A percentile compares a stretch with the other conserved stretches of the same genome.
phyloP scores from a whole-genome alignment of 2,797 vertebrate genomes.

The Bufotes viridis region DNA sequence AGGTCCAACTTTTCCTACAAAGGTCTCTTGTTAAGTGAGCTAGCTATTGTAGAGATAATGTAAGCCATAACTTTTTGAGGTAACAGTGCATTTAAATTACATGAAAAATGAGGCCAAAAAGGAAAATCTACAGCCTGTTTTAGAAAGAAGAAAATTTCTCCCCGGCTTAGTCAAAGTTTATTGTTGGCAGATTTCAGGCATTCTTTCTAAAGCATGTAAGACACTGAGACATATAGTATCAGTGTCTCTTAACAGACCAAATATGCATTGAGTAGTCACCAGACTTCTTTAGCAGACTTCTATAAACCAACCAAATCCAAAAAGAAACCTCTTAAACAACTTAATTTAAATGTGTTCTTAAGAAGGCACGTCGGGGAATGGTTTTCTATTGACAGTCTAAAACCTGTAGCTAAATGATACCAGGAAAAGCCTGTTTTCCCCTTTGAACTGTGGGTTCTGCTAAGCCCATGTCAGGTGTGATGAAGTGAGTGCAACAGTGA shows the following conservation, averaged over 20 bases:
- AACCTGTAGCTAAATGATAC: slow-evolving; percentile 63
- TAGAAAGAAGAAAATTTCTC: slow-evolving; percentile 33
- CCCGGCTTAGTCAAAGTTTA: slow-evolving; percentile 25
- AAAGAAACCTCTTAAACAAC: slow-evolving; percentile 61
- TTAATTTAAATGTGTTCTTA: slow-evolving; percentile 65
- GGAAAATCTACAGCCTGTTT: slow-evolving; percentile 32
- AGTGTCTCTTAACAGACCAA: slow-evolving; percentile 54
- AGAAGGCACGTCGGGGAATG: slow-evolving; percentile 53
- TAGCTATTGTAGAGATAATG: slow-evolving; percentile 57
- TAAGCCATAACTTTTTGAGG: slow-evolving; percentile 62
- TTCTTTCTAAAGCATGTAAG: slow-evolving; percentile 59
- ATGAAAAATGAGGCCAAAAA: slow-evolving; percentile 60
- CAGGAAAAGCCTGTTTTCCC: slow-evolving; percentile 56
- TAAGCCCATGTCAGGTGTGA: slow-evolving; percentile 66
- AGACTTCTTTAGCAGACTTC: slow-evolving; percentile 60
- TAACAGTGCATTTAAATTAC: slow-evolving; percentile 46
- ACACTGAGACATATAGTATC: slow-evolving; percentile 61
- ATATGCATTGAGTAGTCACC: slow-evolving; percentile 55
- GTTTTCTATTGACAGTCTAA: slow-evolving; percentile 65
- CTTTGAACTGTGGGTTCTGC: slow-evolving; percentile 64
- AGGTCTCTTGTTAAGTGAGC: background rate
- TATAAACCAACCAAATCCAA: slow-evolving; percentile 60
- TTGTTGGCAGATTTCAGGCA: slow-evolving; percentile 56
- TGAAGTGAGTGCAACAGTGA: slow-evolving; percentile 64
- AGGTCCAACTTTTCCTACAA: background rate